Conservation (phyloP, 2,113 vertebrate species). For the Ophiodon elongatus region DNA sequence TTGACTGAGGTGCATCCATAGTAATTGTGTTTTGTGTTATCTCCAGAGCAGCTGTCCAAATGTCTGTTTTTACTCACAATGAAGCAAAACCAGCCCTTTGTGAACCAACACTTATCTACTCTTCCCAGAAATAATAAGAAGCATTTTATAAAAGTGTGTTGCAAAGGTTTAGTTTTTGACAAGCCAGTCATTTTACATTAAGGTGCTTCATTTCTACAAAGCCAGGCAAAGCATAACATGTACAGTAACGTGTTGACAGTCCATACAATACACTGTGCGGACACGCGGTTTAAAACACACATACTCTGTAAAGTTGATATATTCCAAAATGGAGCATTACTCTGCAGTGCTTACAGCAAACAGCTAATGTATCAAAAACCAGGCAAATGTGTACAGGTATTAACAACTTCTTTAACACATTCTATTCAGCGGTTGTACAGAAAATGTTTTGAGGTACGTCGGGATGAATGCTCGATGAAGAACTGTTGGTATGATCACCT, state of each 20-base stretch:
- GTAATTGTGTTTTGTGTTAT: conserved; percentile 79
- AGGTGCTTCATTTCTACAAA: conserved; percentile 83
- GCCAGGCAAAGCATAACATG: conserved; percentile 75
- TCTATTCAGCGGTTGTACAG: conserved; percentile 81
- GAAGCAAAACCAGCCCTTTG: conserved; percentile 84
- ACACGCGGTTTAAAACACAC: conserved; percentile 62
- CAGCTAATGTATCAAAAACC: conserved; percentile 72
- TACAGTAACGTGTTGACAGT: conserved; percentile 72
- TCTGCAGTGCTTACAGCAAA: conserved; percentile 77
- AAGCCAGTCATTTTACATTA: conserved; percentile 82
- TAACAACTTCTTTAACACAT: conserved; percentile 70
- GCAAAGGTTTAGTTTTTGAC: conserved; percentile 77
- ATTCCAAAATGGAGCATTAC: conserved; percentile 67
- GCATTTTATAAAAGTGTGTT: conserved; percentile 79
- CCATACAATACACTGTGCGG: conserved; percentile 56
- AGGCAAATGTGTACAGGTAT: conserved; percentile 76
- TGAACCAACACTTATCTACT: conserved; percentile 79
- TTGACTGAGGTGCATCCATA: conserved; percentile 77
- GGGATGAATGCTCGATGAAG: conserved; percentile 67
- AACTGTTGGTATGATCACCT: conserved; percentile 63
- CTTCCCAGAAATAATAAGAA: conserved; percentile 78
- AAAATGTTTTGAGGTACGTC: conserved; percentile 70
- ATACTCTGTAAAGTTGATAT: conserved; percentile 75
- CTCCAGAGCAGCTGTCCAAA: conserved; percentile 79
- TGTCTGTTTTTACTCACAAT: conserved; percentile 81